Evolutionary conservation across 2,888 invertebrate species (phyloP), one percentile per base, ranked within the genome.

Genomic region (Anoplius nigerrimus): DNA sequence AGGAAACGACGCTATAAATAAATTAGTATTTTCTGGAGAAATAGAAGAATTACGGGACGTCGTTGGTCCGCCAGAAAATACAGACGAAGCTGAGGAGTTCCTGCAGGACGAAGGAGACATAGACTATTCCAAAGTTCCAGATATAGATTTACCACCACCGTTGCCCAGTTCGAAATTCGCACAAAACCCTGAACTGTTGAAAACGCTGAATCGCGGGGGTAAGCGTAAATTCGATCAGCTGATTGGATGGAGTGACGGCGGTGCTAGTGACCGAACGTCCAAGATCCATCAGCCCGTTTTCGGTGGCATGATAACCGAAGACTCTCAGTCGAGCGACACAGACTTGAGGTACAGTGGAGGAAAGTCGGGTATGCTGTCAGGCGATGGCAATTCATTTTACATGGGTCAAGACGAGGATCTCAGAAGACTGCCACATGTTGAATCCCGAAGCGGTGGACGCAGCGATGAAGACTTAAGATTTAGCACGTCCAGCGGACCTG

Each of bases 31-130:
- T 77, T 93, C 94, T 0, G 96, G 96, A 13, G 95, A 94, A 87
- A 92, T 96, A 73, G 95, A 95, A 84, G 95, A 96, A 83, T 87
- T 96, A 43, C 92, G 93, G 66, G 95, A 95, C 86, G 93, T 95
- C 2, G 93, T 95, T 89, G 94, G 94, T 2, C 91, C 93, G 72
- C 89, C 91, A 59, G 93, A 94, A 72, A 92, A 92, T 51, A 90
- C 92, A 6, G 89, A 90, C 48, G 89, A 89, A 16, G 82, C 89
- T 0, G 89, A 89, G 62, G 90, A 90, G 24, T 88, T 84, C 87
- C 79, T 89, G 16, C 83, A 88, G 4, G 90, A 90, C 63, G 92
- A 92, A 34, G 89, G 90, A 21, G 90, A 90, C 18, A 88, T 89
- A 56, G 89, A 88, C 72, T 88, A 83, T 69, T 81, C 84, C 2